phyloP scores from a whole-genome alignment of 2,113 vertebrate genomes.

The Sakesphorus luctuosus region DNA sequence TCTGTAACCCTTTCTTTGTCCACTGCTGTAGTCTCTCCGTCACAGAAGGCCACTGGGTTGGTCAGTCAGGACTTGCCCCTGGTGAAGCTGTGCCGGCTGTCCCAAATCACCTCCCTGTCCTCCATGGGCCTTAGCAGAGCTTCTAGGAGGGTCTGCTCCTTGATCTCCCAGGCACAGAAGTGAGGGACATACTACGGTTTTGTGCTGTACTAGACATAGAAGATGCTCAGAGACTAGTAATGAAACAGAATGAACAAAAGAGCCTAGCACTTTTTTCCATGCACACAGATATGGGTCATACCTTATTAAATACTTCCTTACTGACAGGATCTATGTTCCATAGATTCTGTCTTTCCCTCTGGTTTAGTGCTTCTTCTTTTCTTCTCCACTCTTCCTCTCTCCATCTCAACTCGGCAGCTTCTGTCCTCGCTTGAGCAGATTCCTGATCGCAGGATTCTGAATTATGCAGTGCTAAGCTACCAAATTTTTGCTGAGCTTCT shows the following conservation, averaged over 20 bases:
- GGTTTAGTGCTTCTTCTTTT: constrained; percentile 90
- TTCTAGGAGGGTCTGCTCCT: neutral
- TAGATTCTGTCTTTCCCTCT: constrained; percentile 81
- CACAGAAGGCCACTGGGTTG: neutral
- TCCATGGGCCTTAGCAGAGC: neutral
- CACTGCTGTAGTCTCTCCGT: fast-evolving
- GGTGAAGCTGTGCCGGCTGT: neutral
- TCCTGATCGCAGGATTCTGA: constrained; percentile 94
- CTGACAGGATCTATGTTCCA: constrained; percentile 81
- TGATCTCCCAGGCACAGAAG: neutral
- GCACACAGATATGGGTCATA: constrained; percentile 38
- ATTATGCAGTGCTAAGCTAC: constrained; percentile 90
- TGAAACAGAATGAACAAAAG: neutral
- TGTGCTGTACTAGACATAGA: neutral
- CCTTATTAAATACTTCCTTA: constrained; percentile 96
- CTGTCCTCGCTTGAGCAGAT: constrained; percentile 82
- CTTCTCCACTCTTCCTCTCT: constrained; percentile 93
- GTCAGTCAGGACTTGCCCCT: neutral
- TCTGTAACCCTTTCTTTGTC: neutral
- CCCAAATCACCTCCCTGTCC: fast-evolving
- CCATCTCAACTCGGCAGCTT: constrained; percentile 84
- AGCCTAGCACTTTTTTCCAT: neutral
- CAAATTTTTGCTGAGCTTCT: constrained; percentile 94
- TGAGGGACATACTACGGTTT: neutral
- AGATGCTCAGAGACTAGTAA: neutral